Evolutionary conservation across 2,797 vertebrate species (phyloP).

Genomic region (Cyprinella venusta): DNA sequence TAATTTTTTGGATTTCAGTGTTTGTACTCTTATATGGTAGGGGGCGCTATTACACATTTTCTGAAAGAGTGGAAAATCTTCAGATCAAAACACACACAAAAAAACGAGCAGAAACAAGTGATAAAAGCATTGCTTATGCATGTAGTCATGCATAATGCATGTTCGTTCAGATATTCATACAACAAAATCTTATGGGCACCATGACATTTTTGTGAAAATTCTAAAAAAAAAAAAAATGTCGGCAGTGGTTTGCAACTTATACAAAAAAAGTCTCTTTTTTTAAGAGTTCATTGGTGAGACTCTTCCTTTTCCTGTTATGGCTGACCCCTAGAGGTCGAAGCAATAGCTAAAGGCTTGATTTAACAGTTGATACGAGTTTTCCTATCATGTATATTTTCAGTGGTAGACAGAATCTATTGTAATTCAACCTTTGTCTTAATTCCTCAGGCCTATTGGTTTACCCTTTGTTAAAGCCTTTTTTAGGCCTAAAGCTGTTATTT

Average conservation of each 20-base stretch:
- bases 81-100: too few relatives aligned
- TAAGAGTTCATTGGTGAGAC: neutral
- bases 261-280: too few relatives aligned
- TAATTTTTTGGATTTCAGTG: neutral
- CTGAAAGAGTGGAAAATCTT: too few relatives aligned
- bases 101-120: too few relatives aligned
- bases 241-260: too few relatives aligned
- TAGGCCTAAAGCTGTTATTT: constrained; percentile 74
- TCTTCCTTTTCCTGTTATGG: neutral
- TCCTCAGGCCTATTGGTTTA: constrained; percentile 5
- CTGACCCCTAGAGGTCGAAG: neutral
- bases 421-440: constrained; percentile 45
- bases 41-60: too few relatives aligned
- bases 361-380: neutral
- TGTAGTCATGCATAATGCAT: neutral
- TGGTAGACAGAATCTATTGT: constrained; percentile 15
- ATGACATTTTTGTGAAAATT: too few relatives aligned
- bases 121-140: too few relatives aligned
- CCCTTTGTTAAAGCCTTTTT: constrained; percentile 62
- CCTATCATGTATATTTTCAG: neutral
- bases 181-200: neutral
- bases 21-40: neutral
- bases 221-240: too few relatives aligned
- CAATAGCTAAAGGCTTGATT: constrained; percentile 4
- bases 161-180: neutral